phyloP scores from a whole-genome alignment of 2,113 vertebrate genomes.

The Labeo catla region DNA sequence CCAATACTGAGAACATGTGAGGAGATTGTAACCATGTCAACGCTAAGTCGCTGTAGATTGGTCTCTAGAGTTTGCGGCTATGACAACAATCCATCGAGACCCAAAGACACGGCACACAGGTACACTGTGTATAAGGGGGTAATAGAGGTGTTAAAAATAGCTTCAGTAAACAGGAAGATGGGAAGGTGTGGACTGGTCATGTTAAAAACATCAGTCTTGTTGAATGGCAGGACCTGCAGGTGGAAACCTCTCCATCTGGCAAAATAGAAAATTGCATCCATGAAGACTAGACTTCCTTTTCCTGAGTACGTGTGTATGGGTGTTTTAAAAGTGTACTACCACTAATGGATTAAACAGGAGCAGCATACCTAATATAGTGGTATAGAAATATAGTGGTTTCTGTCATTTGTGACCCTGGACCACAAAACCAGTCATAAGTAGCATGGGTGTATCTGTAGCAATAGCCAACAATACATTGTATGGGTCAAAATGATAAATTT shows the following conservation, averaged over 20 bases:
- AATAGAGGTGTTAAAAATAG: constrained; percentile 26
- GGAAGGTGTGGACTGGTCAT: constrained; percentile 7
- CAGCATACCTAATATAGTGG: too few relatives aligned
- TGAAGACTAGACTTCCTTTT: background rate
- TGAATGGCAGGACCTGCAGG: constrained; percentile 36
- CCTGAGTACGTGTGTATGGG: too few relatives aligned
- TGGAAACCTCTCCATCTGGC: constrained; percentile 13
- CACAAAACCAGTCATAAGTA: too few relatives aligned
- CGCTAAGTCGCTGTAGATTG: constrained; percentile 67
- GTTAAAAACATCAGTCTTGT: constrained; percentile 22
- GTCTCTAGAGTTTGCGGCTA: constrained; percentile 67
- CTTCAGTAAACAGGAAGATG: constrained; percentile 32
- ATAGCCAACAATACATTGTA: too few relatives aligned
- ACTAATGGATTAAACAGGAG: background rate
- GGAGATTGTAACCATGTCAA: constrained; percentile 70
- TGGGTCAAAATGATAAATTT: too few relatives aligned
- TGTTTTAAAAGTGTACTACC: background rate
- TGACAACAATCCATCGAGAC: constrained; percentile 49
- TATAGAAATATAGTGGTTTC: too few relatives aligned
- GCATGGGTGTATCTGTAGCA: too few relatives aligned
- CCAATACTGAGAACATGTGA: constrained; percentile 62
- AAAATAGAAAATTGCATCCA: background rate
- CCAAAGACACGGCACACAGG: constrained; percentile 42
- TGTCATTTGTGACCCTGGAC: too few relatives aligned
- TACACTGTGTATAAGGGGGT: background rate